Evolutionary conservation across 2,797 vertebrate species (phyloP), one percentile per base, ranked within the genome.

Genomic region (Lagodon rhomboides): DNA sequence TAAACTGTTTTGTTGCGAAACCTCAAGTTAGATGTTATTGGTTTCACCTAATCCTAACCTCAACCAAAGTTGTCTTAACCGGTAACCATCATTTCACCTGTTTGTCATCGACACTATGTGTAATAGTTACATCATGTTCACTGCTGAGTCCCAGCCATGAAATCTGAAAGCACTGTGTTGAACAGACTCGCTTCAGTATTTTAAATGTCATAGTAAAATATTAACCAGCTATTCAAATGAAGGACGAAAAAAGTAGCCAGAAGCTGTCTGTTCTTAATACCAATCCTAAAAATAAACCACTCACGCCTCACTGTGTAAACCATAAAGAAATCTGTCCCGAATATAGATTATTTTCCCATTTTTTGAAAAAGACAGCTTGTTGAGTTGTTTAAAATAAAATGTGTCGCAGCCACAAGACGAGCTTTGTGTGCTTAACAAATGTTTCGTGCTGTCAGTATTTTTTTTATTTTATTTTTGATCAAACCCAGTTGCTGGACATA

Each of bases 401-500:
- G 55, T 63, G 69, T 67, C 4, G 0, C 46, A 56, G 54, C 83
- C 16, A 7, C 53, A 72, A 68, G 80, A 79, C 50, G 87, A 80
- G 34, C 25, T 68, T 67, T 77, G 74, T 88, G 83, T 85, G 60
- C 53, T 76, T 67, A 51, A 59, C 12, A 60, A 71, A 73, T 75
- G 46, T 64, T 85, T 77, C 66, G 49, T 16, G 47, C 34, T 44
- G 62, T 65, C 80, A 86, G 75, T 34, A 12, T n/a, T n/a, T n/a
- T n/a, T n/a, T n/a, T n/a, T n/a, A n/a, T n/a, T n/a, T n/a, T n/a
- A n/a, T n/a, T n/a, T n/a, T n/a, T 23, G 65, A 84, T 82, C 82
- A 88, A 89, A 92, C 77, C 77, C 54, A 56, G n/a, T 72, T 78
- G 85, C 74, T 88, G 71, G 77, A 80, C 34, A 61, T 41, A 75